These are phyloP conservation scores for Iphiclides podalirius DNA, from an alignment of 2,888 invertebrate species.

Conservation along the genomic window DNA sequence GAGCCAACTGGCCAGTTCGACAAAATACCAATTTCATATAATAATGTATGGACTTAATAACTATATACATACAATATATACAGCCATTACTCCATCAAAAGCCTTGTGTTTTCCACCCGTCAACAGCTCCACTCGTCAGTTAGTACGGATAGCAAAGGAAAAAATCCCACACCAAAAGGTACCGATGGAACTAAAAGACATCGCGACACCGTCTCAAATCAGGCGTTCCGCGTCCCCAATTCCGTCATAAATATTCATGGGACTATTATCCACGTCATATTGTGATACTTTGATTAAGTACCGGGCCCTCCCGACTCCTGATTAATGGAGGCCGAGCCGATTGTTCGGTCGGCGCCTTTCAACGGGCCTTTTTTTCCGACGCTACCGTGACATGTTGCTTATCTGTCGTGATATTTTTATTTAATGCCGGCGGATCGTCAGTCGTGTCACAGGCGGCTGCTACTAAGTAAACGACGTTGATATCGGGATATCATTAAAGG, in stretches of 20 bases:
- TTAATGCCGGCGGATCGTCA: background rate
- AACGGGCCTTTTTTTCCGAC: constrained; percentile 29
- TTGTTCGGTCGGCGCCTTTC: constrained; percentile 41
- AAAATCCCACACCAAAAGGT: constrained; percentile 2
- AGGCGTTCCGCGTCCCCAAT: constrained; percentile 53
- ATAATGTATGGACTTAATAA: too few species aligned
- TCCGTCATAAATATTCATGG: constrained; percentile 74
- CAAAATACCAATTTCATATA: too few species aligned
- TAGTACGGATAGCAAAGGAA: background rate
- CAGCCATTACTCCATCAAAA: too few species aligned
- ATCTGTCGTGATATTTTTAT: constrained; percentile 3
- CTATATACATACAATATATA: too few species aligned
- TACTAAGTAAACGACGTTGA: too few species aligned
- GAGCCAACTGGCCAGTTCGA: too few species aligned
- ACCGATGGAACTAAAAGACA: constrained; percentile 29
- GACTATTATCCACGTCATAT: constrained; percentile 60
- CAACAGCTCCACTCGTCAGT: background rate
- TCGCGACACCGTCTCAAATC: constrained; percentile 55
- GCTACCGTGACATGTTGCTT: constrained; percentile 33
- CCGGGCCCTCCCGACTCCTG: constrained; percentile 50
- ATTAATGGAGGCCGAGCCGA: constrained; percentile 53
- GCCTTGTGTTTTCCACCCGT: background rate
- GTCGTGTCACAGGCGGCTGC: too few species aligned
- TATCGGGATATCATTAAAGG: too few species aligned
- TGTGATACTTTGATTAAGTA: constrained; percentile 78